Conservation (phyloP, 2,888 invertebrate species). For the Drosophila nr. perissopoda region DNA sequence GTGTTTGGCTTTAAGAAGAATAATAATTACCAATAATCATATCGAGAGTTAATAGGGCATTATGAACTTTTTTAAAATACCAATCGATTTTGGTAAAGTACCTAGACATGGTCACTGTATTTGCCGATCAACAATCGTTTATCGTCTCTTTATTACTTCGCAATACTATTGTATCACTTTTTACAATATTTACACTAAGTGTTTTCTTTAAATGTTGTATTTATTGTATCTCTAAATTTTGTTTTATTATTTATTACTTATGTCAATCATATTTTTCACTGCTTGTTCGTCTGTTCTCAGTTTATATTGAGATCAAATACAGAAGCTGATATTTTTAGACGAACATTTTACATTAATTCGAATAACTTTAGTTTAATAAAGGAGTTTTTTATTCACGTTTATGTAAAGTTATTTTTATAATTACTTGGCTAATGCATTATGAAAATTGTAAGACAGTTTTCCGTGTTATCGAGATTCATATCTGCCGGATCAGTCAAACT, state of each 20-base stretch:
- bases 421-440: constrained; percentile 66
- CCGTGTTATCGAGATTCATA: constrained; percentile 27
- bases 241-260: constrained; percentile 34
- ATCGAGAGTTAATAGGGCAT: constrained; percentile 45
- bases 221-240: constrained; percentile 51
- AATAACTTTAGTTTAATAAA: constrained; percentile 54
- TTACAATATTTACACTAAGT: constrained; percentile 82
- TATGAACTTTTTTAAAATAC: constrained; percentile 69
- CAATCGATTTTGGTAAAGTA: constrained; percentile 46
- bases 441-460: constrained; percentile 58
- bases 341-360: constrained; percentile 68
- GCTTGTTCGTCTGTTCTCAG: constrained; percentile 40
- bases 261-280: constrained; percentile 29
- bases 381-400: constrained; percentile 36
- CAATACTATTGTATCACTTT: constrained; percentile 68
- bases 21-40: constrained; percentile 46
- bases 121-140: constrained; percentile 15
- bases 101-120: constrained; percentile 35
- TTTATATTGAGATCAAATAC: constrained; percentile 73
- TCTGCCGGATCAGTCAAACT: constrained; percentile 42
- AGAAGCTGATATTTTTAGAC: constrained; percentile 73
- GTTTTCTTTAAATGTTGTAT: constrained; percentile 60
- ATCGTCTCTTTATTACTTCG: constrained; percentile 43
- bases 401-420: constrained; percentile 62
- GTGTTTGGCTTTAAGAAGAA: constrained; percentile 26